Base-by-base conservation (phyloP, 2,888 invertebrate species). In the Caenorhabditis drosophilae region DNA sequence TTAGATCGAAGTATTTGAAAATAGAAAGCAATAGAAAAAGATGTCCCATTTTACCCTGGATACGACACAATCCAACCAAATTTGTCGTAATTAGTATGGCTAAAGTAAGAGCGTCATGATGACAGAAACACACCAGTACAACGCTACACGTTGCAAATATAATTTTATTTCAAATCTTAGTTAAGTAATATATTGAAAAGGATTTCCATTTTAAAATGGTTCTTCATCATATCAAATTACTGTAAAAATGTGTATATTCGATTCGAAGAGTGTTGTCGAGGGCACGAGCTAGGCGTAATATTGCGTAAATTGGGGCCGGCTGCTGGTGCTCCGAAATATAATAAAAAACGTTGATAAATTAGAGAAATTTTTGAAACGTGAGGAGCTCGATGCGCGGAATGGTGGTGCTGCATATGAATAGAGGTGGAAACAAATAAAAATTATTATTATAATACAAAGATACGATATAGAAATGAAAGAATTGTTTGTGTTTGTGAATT, bases 1-100 rank as follows among this genome's bases (percentile, higher is more conserved):
- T 60, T 60, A 50, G n/a, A n/a, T n/a, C 54, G 60, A 50, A 48
- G 42, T 53, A 60, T 60, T 60, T 54, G 60, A 50, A 54, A 60
- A 49, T 54, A 50, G 60, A 53, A 60, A 53, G 59, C 59, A 52
- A 53, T n/a, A n/a, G n/a, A n/a, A n/a, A n/a, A n/a, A n/a, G n/a
- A n/a, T n/a, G n/a, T n/a, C n/a, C n/a, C n/a, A 53, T 60, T 52
- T 60, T 53, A 60, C 49, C n/a, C 36, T 36, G 15, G 11, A 9
- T 11, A 36, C 36, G 16, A 36, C 36, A 36, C 45, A 60, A 53
- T 49, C 49, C 40, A 36, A 60, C n/a, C 49, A 45, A 60, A 60
- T 60, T 60, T 54, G 41, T 20, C 20, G 44, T 36, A 54, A 60
- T 54, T 60, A 31, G 35, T 48, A 40, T 40, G 49, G 27, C 50